Conservation (phyloP, 2,113 vertebrate species). For the Geococcyx californianus region DNA sequence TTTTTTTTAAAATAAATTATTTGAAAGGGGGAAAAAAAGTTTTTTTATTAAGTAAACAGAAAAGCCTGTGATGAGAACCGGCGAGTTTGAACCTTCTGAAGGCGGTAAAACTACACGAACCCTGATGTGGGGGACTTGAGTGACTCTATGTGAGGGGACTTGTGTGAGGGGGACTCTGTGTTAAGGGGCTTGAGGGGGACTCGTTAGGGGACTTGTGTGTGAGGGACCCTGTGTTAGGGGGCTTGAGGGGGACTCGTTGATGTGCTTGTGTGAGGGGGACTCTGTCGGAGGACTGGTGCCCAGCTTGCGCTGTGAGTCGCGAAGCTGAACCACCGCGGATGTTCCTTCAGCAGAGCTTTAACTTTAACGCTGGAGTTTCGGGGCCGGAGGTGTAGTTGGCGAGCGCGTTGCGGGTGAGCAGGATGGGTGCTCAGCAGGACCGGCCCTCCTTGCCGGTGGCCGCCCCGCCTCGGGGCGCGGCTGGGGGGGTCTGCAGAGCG, state of each 20-base stretch:
- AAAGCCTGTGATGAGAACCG: neutral
- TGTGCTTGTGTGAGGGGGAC: too few species aligned
- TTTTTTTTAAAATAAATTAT: too few species aligned
- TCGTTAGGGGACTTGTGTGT: too few species aligned
- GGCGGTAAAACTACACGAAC: neutral
- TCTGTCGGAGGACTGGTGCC: too few species aligned
- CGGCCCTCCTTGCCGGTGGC: too few species aligned
- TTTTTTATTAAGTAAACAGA: neutral
- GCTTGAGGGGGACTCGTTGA: too few species aligned
- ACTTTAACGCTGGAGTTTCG: fast-evolving
- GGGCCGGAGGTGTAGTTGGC: fast-evolving
- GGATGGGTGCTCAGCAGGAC: fast-evolving
- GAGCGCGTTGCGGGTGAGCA: fast-evolving
- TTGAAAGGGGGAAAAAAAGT: neutral
- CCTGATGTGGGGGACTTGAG: too few species aligned
- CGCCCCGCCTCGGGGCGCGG: neutral
- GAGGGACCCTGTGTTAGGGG: too few species aligned
- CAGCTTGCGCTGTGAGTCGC: fast-evolving
- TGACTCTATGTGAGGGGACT: too few species aligned
- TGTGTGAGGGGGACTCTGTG: too few species aligned
- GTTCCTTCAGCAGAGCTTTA: neutral
- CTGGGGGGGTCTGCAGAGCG: neutral
- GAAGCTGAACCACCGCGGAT: neutral
- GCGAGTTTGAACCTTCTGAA: neutral
- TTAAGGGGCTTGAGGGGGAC: too few species aligned